phyloP scores from a whole-genome alignment of 2,113 vertebrate genomes.

The Pterocles gutturalis region DNA sequence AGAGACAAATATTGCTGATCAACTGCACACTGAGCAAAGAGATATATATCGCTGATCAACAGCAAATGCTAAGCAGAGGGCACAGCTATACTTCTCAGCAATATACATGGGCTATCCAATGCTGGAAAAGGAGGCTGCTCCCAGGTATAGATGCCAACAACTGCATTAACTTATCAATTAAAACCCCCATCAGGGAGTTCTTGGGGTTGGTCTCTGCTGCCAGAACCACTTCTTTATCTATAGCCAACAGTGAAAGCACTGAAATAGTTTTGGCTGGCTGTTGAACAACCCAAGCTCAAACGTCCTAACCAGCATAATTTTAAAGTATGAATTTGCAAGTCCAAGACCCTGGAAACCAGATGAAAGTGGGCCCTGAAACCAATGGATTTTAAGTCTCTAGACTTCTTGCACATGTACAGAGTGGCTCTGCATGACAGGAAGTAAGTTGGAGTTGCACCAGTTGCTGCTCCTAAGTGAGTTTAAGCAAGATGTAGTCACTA shows the following conservation, averaged over 20 bases:
- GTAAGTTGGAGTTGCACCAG: not conserved
- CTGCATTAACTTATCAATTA: conserved; percentile 56
- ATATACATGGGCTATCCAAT: not conserved
- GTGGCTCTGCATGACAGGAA: not conserved
- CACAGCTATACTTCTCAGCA: not conserved
- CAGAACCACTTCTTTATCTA: conserved; percentile 11
- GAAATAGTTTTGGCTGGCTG: not conserved
- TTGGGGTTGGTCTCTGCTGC: not conserved
- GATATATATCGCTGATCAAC: not conserved
- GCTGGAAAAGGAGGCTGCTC: not conserved
- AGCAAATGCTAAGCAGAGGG: not conserved
- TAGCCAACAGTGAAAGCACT: not conserved
- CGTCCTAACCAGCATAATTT: not conserved
- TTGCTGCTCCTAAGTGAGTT: not conserved
- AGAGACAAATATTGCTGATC: not conserved
- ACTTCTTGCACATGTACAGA: not conserved
- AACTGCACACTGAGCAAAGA: not conserved
- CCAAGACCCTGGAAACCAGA: not conserved
- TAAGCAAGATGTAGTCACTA: not conserved
- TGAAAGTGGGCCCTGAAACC: not conserved
- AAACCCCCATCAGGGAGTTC: not conserved
- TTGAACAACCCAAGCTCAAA: not conserved
- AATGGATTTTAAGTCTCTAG: not conserved
- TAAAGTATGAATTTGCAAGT: not conserved
- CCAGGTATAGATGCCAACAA: not conserved